phyloP scores from a whole-genome alignment of 2,888 invertebrate genomes.

The Oscheius onirici region DNA sequence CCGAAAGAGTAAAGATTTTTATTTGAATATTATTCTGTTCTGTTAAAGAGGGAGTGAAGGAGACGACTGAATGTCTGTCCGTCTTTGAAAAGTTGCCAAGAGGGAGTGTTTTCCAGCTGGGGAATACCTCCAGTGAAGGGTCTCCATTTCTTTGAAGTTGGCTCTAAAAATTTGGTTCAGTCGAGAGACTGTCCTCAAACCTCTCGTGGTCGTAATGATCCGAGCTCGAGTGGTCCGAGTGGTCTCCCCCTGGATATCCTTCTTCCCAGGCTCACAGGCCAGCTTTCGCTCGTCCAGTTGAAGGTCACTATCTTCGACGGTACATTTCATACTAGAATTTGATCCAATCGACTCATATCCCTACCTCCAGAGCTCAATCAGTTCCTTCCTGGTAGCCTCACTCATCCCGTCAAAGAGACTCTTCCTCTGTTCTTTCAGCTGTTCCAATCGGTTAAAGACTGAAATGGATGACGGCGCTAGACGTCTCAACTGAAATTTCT shows the following conservation, averaged over 20 bases:
- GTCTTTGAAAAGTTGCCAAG: slow-evolving; percentile 7
- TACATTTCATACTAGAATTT: slow-evolving; percentile 7
- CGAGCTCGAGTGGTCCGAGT: not conserved
- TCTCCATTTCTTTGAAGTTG: slow-evolving; percentile 6
- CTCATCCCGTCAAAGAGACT: not conserved
- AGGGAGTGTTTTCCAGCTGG: not conserved
- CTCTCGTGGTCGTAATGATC: not conserved
- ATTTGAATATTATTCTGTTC: not conserved
- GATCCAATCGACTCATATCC: not conserved
- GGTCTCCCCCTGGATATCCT: not conserved
- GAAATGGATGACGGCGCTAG: slow-evolving; percentile 10
- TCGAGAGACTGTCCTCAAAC: not conserved
- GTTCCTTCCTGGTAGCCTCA: slow-evolving; percentile 3
- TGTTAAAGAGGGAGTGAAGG: not conserved
- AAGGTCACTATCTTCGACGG: not conserved
- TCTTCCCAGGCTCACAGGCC: not conserved
- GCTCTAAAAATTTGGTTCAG: not conserved
- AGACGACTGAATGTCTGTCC: slow-evolving; percentile 4
- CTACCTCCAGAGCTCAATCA: slow-evolving; percentile 10
- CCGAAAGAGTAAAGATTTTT: slow-evolving; percentile 8
- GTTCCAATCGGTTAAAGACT: slow-evolving; percentile 10
- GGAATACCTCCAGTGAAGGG: slow-evolving; percentile 11
- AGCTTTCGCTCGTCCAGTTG: slow-evolving; percentile 5
- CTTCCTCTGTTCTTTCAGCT: slow-evolving; percentile 10
- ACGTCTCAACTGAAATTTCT: slow-evolving; percentile 9